A percentile compares a stretch with the other conserved stretches of the same genome.
Evolutionary conservation across 2,888 invertebrate genomes (phyloP).

Genomic region (Aporophyla nigra): DNA sequence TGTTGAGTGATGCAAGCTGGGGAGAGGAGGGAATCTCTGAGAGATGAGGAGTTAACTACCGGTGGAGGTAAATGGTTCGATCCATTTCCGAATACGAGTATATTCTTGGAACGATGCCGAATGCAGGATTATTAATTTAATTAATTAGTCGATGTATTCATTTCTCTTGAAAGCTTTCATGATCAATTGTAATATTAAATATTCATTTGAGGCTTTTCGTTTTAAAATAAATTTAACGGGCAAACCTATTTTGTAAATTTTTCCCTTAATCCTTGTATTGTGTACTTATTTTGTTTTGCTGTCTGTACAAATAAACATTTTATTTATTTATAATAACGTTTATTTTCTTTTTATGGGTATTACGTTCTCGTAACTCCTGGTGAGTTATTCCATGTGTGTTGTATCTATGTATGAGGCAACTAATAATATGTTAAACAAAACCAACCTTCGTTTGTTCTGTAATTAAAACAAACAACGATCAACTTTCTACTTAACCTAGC

Average conservation of each 20-base stretch:
- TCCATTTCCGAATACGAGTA: background rate
- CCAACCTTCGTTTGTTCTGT: no score
- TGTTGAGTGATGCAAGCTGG: slow-evolving; percentile 52
- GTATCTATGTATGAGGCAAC: no score
- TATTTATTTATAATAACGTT: background rate
- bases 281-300: no score
- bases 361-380: background rate
- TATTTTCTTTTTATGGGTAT: background rate
- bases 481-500: no score
- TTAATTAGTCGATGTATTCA: slow-evolving; percentile 10
- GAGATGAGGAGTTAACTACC: slow-evolving; percentile 21
- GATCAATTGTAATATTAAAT: slow-evolving; percentile 2
- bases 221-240: background rate
- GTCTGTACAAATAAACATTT: no score
- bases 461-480: background rate
- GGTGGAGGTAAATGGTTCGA: slow-evolving; percentile 7
- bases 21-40: background rate
- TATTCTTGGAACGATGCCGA: background rate
- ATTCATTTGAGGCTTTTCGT: background rate
- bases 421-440: background rate
- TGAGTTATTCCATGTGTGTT: background rate
- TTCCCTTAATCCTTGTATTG: no score
- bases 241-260: background rate
- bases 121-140: slow-evolving; percentile 16
- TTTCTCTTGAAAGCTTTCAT: slow-evolving; percentile 19